Percentiles rank a stretch among this genome's conserved stretches.
Conservation (phyloP, 2,797 vertebrate species). For the Martes flavigula region DNA sequence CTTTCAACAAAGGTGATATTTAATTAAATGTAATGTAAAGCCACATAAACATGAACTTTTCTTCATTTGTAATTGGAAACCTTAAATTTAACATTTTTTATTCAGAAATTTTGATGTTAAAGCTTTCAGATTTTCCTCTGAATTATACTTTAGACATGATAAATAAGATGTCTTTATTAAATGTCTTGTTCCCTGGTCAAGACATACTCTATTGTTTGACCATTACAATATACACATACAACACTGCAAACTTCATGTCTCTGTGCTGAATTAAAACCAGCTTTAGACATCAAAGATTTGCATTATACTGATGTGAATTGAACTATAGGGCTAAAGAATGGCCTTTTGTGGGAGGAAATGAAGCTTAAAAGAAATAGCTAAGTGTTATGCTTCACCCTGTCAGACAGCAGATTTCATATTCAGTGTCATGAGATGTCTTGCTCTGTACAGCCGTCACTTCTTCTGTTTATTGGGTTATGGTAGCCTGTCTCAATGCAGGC, state of each 20-base stretch:
- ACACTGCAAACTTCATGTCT: background rate
- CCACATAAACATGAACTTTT: background rate
- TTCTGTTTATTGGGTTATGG: background rate
- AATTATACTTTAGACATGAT: background rate
- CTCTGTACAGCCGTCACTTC: background rate
- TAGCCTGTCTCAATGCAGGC: background rate
- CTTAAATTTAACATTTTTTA: background rate
- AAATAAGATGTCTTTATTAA: slow-evolving; percentile 3
- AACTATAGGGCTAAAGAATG: slow-evolving; percentile 39
- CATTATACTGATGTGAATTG: slow-evolving; percentile 54
- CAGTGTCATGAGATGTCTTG: background rate
- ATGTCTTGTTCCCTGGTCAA: background rate
- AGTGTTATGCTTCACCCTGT: background rate
- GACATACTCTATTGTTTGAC: background rate
- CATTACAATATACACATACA: background rate
- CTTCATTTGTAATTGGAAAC: background rate
- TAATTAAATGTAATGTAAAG: background rate
- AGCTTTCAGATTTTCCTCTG: background rate
- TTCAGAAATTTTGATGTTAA: background rate
- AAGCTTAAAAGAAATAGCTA: slow-evolving; percentile 54
- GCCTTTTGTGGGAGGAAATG: slow-evolving; percentile 22
- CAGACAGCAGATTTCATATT: slow-evolving; percentile 3
- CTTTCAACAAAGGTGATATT: background rate
- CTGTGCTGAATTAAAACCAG: background rate
- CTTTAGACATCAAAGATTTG: slow-evolving; percentile 36